A percentile compares a stretch with the other conserved stretches of the same genome.
Evolutionary conservation across 2,888 invertebrate species (phyloP).

Genomic region (Dascillus cervinus): DNA sequence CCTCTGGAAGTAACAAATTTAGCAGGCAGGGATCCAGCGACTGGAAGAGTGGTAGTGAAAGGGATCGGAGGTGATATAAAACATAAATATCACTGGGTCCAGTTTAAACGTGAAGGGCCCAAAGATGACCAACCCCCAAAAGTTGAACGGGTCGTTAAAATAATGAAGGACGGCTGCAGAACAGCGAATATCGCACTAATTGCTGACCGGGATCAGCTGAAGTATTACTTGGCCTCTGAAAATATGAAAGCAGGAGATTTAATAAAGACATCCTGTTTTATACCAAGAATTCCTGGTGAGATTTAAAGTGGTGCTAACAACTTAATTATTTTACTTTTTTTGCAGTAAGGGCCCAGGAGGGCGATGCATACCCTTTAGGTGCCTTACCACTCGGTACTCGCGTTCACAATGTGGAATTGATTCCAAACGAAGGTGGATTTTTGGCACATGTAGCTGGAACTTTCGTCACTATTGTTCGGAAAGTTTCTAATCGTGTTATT

Average conservation of each 20-base stretch:
- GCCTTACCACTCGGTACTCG: constrained; percentile 80
- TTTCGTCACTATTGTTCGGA: constrained; percentile 63
- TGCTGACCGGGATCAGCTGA: constrained; percentile 67
- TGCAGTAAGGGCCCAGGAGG: constrained; percentile 79
- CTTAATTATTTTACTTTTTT: constrained; percentile 26
- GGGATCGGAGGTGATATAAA: constrained; percentile 90
- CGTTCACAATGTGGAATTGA: constrained; percentile 75
- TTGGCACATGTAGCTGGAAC: constrained; percentile 79
- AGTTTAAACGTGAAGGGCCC: constrained; percentile 73
- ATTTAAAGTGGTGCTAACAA: neutral
- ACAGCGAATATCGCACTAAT: constrained; percentile 82
- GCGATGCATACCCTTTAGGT: constrained; percentile 92
- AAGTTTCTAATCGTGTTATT: constrained; percentile 61
- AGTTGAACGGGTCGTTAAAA: constrained; percentile 37
- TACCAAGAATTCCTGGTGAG: constrained; percentile 78
- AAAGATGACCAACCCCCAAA: constrained; percentile 52
- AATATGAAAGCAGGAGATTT: constrained; percentile 93
- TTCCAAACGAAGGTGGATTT: constrained; percentile 66
- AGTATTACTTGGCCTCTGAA: constrained; percentile 89
- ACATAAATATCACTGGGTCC: constrained; percentile 83
- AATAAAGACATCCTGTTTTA: constrained; percentile 66
- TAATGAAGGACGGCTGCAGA: constrained; percentile 56
- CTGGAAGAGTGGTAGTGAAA: constrained; percentile 67
- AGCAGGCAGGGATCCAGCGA: constrained; percentile 79
- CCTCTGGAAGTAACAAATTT: constrained; percentile 79